Conservation (phyloP, 2,113 vertebrate genomes). For the Verasper variegatus region DNA sequence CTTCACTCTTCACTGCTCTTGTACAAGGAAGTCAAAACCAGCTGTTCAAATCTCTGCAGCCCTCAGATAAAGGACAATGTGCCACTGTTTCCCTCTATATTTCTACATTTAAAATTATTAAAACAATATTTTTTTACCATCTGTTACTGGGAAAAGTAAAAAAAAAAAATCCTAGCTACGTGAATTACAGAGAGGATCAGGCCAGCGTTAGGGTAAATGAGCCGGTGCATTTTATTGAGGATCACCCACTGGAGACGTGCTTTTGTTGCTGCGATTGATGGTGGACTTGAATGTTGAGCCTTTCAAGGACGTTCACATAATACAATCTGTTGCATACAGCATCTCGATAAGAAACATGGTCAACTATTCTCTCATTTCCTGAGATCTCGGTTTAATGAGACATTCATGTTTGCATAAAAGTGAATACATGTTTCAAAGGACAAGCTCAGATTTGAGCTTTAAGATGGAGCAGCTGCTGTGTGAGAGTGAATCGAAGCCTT, state of each 20-base stretch:
- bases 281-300: background rate
- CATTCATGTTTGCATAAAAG: background rate
- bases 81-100: background rate
- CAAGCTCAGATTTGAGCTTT: background rate
- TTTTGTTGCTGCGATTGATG: background rate
- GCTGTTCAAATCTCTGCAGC: conserved; percentile 28
- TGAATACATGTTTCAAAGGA: background rate
- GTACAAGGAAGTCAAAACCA: conserved; percentile 38
- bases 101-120: background rate
- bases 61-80: conserved; percentile 18
- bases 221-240: background rate
- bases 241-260: background rate
- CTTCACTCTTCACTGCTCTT: conserved; percentile 9
- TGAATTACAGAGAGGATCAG: background rate
- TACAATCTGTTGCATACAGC: conserved; percentile 3
- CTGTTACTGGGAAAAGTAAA: background rate
- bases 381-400: background rate
- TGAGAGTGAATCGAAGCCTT: background rate
- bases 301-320: conserved; percentile 8
- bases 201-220: conserved; percentile 13
- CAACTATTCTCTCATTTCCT: background rate
- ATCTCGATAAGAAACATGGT: background rate
- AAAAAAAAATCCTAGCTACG: background rate
- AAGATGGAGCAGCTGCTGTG: background rate
- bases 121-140: background rate